phyloP scores from a whole-genome alignment of 1,140 invertebrate species.

The Dendrolimus kikuchii region DNA sequence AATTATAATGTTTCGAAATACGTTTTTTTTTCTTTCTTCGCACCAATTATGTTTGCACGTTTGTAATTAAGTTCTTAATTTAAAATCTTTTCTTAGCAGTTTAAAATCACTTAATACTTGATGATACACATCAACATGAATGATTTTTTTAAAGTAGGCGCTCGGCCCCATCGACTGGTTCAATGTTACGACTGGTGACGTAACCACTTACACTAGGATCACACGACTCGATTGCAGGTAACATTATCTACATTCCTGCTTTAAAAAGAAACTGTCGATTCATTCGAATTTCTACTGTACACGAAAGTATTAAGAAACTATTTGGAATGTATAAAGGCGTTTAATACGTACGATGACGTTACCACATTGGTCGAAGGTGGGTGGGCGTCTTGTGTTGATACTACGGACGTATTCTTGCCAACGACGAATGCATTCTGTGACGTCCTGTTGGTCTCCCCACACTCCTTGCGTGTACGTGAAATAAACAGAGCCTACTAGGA shows the following conservation, averaged over 20 bases:
- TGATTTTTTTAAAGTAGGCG: too few species aligned
- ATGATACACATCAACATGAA: too few species aligned
- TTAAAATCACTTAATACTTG: too few species aligned
- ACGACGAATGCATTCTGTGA: conserved; percentile 49
- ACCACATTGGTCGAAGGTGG: conserved; percentile 47
- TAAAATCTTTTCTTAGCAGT: too few species aligned
- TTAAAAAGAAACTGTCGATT: neutral
- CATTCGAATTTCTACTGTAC: too few species aligned
- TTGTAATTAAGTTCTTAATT: too few species aligned
- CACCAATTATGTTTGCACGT: too few species aligned
- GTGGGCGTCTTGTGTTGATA: conserved; percentile 53
- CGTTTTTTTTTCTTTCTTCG: too few species aligned
- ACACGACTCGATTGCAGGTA: conserved; percentile 22
- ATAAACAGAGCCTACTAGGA: conserved; percentile 54
- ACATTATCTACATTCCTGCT: neutral
- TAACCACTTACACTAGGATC: conserved; percentile 42
- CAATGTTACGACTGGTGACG: conserved; percentile 41
- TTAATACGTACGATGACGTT: conserved; percentile 48
- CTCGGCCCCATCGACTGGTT: neutral
- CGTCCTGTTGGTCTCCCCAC: conserved; percentile 60
- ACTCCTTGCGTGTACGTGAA: conserved; percentile 63
- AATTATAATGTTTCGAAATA: too few species aligned
- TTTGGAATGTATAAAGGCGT: neutral
- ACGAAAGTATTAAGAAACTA: too few species aligned
- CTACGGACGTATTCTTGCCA: conserved; percentile 58